phyloP scores from a whole-genome alignment of 2,797 vertebrate genomes.

The Acrossocheilus wenchowensis region DNA sequence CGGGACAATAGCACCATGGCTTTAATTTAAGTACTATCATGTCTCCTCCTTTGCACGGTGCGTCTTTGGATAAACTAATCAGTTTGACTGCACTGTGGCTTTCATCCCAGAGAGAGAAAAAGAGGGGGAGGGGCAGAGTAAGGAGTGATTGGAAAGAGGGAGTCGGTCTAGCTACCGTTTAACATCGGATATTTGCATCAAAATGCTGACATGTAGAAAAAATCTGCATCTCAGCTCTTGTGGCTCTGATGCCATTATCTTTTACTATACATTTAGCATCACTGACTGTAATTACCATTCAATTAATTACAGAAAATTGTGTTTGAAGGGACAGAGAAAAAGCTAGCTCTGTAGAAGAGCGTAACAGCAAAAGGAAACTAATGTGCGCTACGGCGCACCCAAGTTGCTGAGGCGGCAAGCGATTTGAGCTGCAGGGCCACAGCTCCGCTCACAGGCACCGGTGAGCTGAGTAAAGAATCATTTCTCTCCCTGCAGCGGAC shows the following conservation, averaged over 20 bases:
- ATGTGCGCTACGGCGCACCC: conserved; percentile 43
- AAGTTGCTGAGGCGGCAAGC: conserved; percentile 52
- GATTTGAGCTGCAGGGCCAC: conserved; percentile 51
- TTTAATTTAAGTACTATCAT: conserved; percentile 60
- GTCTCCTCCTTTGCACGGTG: conserved; percentile 56
- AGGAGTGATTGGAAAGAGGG: conserved; percentile 11
- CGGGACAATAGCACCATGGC: conserved; percentile 42
- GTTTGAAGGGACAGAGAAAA: conserved; percentile 58
- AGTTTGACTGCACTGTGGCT: conserved; percentile 60
- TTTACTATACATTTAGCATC: conserved; percentile 67
- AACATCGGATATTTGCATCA: conserved; percentile 58
- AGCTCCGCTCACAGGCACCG: conserved; percentile 55
- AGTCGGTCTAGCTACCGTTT: conserved; percentile 53
- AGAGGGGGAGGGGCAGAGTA: conserved; percentile 28
- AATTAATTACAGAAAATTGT: conserved; percentile 74
- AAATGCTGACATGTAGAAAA: conserved; percentile 69
- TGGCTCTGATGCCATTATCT: conserved; percentile 74
- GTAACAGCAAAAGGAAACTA: conserved; percentile 69
- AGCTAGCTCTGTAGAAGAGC: conserved; percentile 50
- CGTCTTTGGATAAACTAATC: conserved; percentile 65
- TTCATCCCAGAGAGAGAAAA: conserved; percentile 45
- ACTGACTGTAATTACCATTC: conserved; percentile 71
- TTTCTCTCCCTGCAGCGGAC: conserved; percentile 57
- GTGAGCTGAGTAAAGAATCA: conserved; percentile 62
- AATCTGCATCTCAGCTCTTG: conserved; percentile 70